Evolutionary conservation across 1,140 invertebrate genomes (phyloP).

Genomic region (Drosophila ogumai): DNA sequence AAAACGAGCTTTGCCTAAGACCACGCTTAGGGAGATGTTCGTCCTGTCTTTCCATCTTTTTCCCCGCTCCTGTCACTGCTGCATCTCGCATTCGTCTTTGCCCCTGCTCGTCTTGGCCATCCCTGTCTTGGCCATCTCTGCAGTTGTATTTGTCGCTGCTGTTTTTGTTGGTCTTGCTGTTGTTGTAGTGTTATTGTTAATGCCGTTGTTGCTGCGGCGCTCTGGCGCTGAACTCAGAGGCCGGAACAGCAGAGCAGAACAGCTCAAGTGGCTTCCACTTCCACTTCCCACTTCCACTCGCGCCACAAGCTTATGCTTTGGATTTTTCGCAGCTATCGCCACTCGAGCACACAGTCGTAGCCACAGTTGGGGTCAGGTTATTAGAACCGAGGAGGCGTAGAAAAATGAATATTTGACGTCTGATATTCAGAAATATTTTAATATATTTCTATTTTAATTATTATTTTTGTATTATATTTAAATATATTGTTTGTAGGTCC

Average conservation of each 20-base stretch:
- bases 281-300: constrained; percentile 65
- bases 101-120: constrained; percentile 8
- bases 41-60: constrained; percentile 4
- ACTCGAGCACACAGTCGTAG: constrained; percentile 71
- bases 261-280: constrained; percentile 40
- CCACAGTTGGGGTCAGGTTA: constrained; percentile 8
- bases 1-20: constrained; percentile 30
- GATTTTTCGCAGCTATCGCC: constrained; percentile 76
- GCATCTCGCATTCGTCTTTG: constrained; percentile 3
- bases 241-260: constrained; percentile 48
- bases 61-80: constrained; percentile 1
- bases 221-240: constrained; percentile 45
- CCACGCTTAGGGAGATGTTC: constrained; percentile 20
- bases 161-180: constrained; percentile 4
- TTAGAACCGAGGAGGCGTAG: constrained; percentile 1
- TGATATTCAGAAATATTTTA: no score
- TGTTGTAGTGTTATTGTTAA: constrained; percentile 22
- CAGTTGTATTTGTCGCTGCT: constrained; percentile 19
- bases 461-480: neutral
- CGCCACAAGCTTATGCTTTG: constrained; percentile 77
- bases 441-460: no score
- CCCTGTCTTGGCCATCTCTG: constrained; percentile 10
- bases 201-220: constrained; percentile 34
- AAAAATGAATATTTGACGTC: no score
- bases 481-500: neutral